Base-by-base conservation (phyloP, 2,888 invertebrate species). In the Autographa pulchrina region DNA sequence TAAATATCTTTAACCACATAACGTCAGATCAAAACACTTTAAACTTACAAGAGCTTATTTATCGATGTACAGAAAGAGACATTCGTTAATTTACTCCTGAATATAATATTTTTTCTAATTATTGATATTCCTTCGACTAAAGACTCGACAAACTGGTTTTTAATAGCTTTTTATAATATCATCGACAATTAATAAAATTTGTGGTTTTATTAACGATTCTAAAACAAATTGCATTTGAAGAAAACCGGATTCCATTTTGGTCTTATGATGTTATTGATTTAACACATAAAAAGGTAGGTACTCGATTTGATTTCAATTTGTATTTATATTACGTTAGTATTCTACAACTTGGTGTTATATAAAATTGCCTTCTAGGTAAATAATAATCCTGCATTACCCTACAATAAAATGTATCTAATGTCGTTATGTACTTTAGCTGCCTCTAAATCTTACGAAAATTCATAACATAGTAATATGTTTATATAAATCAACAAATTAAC, bases 171-270 rank as follows among this genome's bases (percentile, higher is more conserved):
- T 65, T 56, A 54, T 66, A 61, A 75, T 43, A 61, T 43, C 14
- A 68, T 69, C 25, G 56, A 43, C 59, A 77, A 77, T 77, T 67
- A 80, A 69, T 72, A 60, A 64, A 77, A 77, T 72, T 43, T 65
- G 65, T 68, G 56, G 68, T 68, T 77, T 68, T 65, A 35, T 14
- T 64, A 63, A 70, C 59, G 14, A 74, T 81, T 63, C 70, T 61
- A 54, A 56, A 20, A 13, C 41, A 64, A 68, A 81, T 65, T 74
- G 74, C 81, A 79, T 66, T 69, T 64, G 16, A n/a, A 56, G 65
- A 63, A 70, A 81, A 79, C 82, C 80, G 72, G 81, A 72, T 79
- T 81, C 56, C 18, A 68, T 61, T 73, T 72, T 74, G 38, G 43
- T 61, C 48, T 69, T 43, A n/a, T 62, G 20, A 25, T 67, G 32